Evolutionary conservation across 2,113 vertebrate genomes (phyloP).

Genomic region (Puffinus mauretanicus): DNA sequence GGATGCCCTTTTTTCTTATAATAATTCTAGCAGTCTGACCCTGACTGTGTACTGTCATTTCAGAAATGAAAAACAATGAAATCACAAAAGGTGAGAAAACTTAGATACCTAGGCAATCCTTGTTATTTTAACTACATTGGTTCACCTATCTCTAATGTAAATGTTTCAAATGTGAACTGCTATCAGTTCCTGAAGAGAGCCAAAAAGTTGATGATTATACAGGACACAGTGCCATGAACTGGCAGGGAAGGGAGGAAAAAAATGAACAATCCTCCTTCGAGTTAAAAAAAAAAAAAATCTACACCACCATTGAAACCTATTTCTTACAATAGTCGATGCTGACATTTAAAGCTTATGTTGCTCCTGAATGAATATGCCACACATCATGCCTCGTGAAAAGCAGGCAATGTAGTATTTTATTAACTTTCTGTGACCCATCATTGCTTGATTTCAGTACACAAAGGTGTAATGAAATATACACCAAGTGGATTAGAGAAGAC

Average conservation of each 20-base stretch:
- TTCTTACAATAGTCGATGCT: not conserved
- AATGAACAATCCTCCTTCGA: rapidly evolving
- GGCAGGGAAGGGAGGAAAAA: not conserved
- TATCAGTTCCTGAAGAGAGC: not conserved
- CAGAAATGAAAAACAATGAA: not conserved
- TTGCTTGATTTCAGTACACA: not conserved
- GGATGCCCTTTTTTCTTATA: not conserved
- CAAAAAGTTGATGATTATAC: not conserved
- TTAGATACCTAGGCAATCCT: not conserved
- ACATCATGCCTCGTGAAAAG: not conserved
- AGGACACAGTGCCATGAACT: not conserved
- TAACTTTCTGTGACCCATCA: not conserved
- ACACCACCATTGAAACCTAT: not conserved
- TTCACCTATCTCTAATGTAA: not conserved
- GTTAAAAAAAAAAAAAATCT: not conserved
- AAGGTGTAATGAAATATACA: not conserved
- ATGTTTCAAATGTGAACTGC: not conserved
- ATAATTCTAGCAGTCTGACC: not conserved
- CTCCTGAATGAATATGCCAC: not conserved
- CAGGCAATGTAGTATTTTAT: not conserved
- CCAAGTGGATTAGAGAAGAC: not conserved
- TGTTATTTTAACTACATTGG: not conserved
- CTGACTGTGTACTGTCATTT: not conserved
- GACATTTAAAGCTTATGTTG: not conserved
- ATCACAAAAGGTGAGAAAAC: not conserved